Conservation (phyloP, 2,888 invertebrate species). For the Coenonympha arcania region DNA sequence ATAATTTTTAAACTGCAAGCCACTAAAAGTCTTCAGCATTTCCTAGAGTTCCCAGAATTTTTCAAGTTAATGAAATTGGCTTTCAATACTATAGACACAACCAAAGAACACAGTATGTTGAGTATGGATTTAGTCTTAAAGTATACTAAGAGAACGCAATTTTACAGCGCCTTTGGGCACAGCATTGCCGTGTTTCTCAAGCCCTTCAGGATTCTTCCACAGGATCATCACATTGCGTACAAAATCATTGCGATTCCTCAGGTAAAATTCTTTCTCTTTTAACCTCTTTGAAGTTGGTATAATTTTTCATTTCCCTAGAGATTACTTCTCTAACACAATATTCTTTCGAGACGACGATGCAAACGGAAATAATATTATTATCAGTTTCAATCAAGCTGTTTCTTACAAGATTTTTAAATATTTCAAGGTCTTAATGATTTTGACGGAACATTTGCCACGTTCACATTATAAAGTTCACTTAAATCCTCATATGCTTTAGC, state of each 20-base stretch:
- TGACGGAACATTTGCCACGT: no score
- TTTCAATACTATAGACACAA: no score
- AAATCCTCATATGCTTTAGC: no score
- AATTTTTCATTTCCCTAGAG: no score
- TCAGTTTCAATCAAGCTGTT: not conserved
- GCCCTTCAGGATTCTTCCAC: slow-evolving; percentile 53
- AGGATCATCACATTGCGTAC: slow-evolving; percentile 47
- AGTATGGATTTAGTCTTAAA: no score
- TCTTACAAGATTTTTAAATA: not conserved
- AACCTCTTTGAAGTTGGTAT: not conserved
- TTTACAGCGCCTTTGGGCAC: slow-evolving; percentile 67
- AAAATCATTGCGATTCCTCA: slow-evolving; percentile 52
- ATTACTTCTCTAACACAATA: not conserved
- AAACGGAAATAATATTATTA: not conserved
- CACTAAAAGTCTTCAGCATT: no score
- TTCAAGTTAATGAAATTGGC: no score
- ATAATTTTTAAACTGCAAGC: no score
- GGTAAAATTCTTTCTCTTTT: slow-evolving; percentile 32
- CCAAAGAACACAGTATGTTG: no score
- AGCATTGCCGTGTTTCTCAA: slow-evolving; percentile 64
- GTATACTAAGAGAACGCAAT: not conserved
- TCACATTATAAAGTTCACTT: no score
- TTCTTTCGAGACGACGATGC: not conserved
- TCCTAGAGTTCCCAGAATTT: no score
- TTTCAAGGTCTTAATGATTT: no score